These are phyloP conservation scores for Lithodes maja DNA, from an alignment of 2,888 invertebrate species.

Conservation along the genomic window DNA sequence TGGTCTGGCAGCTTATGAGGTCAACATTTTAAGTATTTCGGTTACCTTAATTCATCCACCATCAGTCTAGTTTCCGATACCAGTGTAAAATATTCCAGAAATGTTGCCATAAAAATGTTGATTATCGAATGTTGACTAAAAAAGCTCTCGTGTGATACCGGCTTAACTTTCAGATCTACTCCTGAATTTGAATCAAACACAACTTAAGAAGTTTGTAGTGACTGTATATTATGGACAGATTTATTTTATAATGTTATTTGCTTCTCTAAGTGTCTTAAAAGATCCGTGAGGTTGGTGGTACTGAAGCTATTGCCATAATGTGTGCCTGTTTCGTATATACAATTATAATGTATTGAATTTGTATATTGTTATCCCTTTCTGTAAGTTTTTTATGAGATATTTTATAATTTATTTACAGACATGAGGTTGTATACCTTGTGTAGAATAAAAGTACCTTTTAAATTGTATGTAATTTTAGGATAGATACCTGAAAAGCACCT, in stretches of 20 bases:
- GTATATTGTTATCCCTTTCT: conserved; percentile 60
- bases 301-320: conserved; percentile 63
- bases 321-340: conserved; percentile 59
- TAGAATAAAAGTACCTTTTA: conserved; percentile 38
- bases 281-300: conserved; percentile 44
- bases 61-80: too few species aligned
- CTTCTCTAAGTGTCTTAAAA: not conserved
- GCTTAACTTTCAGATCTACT: not conserved
- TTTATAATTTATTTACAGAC: conserved; percentile 63
- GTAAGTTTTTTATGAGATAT: conserved; percentile 60
- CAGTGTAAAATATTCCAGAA: too few species aligned
- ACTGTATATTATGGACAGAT: conserved; percentile 5
- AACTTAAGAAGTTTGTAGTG: not conserved
- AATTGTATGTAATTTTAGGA: not conserved
- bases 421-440: conserved; percentile 54
- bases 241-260: not conserved
- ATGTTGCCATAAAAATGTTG: too few species aligned
- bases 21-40: too few species aligned
- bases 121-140: too few species aligned
- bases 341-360: conserved; percentile 59
- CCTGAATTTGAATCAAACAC: not conserved
- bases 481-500: too few species aligned
- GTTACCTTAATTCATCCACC: too few species aligned
- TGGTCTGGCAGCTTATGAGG: too few species aligned
- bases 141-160: not conserved